phyloP scores from a whole-genome alignment of 2,888 invertebrate species.

The Diarsia mendica region DNA sequence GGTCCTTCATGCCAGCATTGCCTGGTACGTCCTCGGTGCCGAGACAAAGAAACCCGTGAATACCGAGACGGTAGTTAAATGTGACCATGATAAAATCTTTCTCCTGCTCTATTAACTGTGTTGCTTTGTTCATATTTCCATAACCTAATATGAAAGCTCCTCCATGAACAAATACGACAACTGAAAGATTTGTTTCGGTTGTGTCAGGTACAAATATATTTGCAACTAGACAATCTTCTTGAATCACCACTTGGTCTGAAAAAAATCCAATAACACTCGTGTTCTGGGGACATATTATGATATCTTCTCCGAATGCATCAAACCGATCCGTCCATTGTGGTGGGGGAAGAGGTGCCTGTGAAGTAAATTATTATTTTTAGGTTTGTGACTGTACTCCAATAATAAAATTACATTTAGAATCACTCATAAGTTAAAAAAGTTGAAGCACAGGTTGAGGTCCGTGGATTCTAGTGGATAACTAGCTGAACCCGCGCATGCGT shows the following conservation, averaged over 20 bases:
- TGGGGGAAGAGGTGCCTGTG: slow-evolving; percentile 60
- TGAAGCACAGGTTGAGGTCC: too few species aligned
- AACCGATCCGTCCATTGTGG: slow-evolving; percentile 66
- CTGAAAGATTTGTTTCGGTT: slow-evolving; percentile 66
- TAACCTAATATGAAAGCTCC: slow-evolving; percentile 69
- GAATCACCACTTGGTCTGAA: slow-evolving; percentile 26
- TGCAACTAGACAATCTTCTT: slow-evolving; percentile 81
- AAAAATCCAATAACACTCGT: fast-evolving
- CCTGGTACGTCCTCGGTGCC: slow-evolving; percentile 72
- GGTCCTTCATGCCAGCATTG: slow-evolving; percentile 77
- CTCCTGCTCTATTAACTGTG: slow-evolving; percentile 26
- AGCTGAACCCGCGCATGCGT: too few species aligned
- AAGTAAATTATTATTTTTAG: background rate
- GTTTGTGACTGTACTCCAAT: background rate
- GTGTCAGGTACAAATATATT: slow-evolving; percentile 81
- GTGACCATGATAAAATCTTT: slow-evolving; percentile 69
- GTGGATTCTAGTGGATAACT: background rate
- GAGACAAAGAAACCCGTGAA: slow-evolving; percentile 70
- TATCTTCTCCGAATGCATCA: slow-evolving; percentile 69
- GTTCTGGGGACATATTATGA: slow-evolving; percentile 70
- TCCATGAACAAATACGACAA: slow-evolving; percentile 73
- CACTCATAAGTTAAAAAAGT: background rate
- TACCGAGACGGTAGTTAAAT: slow-evolving; percentile 72
- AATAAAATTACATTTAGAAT: too few species aligned
- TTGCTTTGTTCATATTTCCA: slow-evolving; percentile 28